phyloP scores from a whole-genome alignment of 2,888 invertebrate genomes.

The Brassicogethes aeneus region DNA sequence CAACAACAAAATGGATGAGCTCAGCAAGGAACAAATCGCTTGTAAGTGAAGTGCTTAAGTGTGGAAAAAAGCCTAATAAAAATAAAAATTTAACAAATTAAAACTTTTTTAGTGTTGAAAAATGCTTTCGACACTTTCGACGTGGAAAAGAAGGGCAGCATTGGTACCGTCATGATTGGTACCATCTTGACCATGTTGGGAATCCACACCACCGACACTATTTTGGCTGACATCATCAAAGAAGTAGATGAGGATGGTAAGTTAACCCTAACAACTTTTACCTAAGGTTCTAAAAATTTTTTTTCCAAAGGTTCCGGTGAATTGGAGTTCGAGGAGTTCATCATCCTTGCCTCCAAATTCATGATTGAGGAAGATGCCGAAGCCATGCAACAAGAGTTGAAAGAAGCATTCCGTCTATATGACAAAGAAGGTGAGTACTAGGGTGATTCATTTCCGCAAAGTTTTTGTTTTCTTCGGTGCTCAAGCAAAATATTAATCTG shows the following conservation, averaged over 20 bases:
- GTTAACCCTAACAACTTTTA: conserved; percentile 10
- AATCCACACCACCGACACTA: conserved; percentile 67
- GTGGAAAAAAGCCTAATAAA: background rate
- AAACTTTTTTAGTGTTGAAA: conserved; percentile 59
- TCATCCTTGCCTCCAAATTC: conserved; percentile 68
- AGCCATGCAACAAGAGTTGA: conserved; percentile 81
- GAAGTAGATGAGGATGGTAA: conserved; percentile 84
- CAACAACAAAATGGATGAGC: no score
- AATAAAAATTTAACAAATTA: background rate
- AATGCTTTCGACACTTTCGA: conserved; percentile 84
- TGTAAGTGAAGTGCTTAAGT: conserved; percentile 47
- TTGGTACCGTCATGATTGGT: conserved; percentile 74
- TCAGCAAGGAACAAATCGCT: conserved; percentile 63
- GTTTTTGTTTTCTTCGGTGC: no score
- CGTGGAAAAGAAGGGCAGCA: conserved; percentile 77
- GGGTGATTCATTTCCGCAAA: no score
- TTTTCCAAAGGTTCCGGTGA: conserved; percentile 64
- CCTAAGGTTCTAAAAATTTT: background rate
- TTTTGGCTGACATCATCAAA: conserved; percentile 73
- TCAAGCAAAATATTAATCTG: conserved; percentile 20
- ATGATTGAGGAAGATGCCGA: conserved; percentile 76
- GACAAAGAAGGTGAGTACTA: conserved; percentile 79
- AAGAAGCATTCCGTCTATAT: conserved; percentile 83
- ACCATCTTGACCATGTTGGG: conserved; percentile 79
- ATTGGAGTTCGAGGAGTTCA: conserved; percentile 81